Conservation (phyloP, 2,113 vertebrate genomes). For the Lasiurus cinereus region DNA sequence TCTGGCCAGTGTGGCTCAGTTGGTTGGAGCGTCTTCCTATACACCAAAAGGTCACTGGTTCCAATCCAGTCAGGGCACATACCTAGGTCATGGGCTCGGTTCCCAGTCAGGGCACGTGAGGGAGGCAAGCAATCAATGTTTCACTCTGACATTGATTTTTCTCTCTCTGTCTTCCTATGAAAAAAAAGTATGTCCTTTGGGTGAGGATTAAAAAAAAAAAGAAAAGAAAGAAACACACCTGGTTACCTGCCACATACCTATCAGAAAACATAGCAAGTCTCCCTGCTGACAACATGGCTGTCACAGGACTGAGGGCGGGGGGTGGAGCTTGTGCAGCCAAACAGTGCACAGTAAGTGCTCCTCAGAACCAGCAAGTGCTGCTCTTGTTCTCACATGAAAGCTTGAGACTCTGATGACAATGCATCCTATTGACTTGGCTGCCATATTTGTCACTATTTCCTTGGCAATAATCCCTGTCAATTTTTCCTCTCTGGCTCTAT, state of each 20-base stretch:
- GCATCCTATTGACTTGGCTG: neutral
- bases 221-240: neutral
- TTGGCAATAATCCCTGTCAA: neutral
- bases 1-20: neutral
- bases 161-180: neutral
- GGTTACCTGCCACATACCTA: neutral
- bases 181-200: neutral
- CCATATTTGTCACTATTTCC: neutral
- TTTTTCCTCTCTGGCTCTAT: neutral
- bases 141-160: neutral
- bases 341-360: neutral
- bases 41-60: neutral
- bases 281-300: neutral
- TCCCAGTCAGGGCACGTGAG: neutral
- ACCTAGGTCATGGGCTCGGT: neutral
- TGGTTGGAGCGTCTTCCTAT: neutral
- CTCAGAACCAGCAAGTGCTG: neutral
- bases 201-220: neutral
- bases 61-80: neutral
- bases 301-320: neutral
- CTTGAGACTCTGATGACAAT: neutral
- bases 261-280: neutral
- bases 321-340: rapidly evolving
- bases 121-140: neutral
- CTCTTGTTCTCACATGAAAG: neutral